These are phyloP conservation scores for Acrocephalus kingi DNA, from an alignment of 2,113 vertebrate species.

Conservation along the genomic window DNA sequence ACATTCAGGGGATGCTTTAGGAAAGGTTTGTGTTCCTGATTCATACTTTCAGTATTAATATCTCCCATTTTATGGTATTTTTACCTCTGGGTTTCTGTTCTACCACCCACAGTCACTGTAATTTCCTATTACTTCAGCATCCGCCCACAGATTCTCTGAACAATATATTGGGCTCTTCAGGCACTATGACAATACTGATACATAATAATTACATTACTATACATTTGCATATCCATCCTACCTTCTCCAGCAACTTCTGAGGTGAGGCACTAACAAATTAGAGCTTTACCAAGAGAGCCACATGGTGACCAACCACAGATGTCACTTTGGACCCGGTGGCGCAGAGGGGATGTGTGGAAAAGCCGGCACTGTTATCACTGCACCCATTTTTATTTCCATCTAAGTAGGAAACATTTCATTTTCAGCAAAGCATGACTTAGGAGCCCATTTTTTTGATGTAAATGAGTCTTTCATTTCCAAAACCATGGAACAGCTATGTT, in stretches of 20 bases:
- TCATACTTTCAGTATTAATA: background rate
- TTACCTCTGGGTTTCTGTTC: conserved; percentile 29
- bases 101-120: conserved; percentile 41
- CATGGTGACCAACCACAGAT: background rate
- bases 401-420: background rate
- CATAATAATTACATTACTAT: background rate
- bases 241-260: background rate
- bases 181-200: background rate
- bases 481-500: background rate
- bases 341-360: background rate
- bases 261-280: background rate
- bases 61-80: background rate
- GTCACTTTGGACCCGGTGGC: background rate
- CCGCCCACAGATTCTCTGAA: background rate
- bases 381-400: background rate
- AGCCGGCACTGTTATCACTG: background rate
- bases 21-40: background rate
- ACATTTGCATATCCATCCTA: background rate
- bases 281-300: background rate
- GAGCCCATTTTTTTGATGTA: background rate
- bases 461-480: background rate
- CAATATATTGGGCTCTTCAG: conserved; percentile 26
- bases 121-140: conserved; percentile 51
- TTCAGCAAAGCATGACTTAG: background rate
- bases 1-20: background rate